Base-by-base conservation (phyloP, 1,140 invertebrate species). In the Colletes latitarsis region DNA sequence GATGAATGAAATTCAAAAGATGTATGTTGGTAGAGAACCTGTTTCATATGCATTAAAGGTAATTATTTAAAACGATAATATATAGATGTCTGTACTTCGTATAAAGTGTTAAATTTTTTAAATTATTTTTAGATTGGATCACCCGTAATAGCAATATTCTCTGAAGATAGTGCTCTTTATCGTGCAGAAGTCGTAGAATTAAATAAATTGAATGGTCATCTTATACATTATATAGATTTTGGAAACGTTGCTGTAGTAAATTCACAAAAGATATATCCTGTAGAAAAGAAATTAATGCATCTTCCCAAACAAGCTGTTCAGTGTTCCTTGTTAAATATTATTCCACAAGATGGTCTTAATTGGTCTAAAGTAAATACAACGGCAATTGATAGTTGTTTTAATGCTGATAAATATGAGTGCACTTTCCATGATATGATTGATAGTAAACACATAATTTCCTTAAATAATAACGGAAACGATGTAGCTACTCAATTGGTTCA, bases 171-270 rank as follows among this genome's bases (percentile, higher is more conserved):
- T 49, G 95, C 95, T 14, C 91, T 96, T 8, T 96, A 97, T 90
- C 92, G 96, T 58, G 96, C 95, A 3, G 94, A 94, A 70, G 91
- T 97, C 3, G 82, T 95, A 12, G 94, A 95, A 39, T 88, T 93
- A 3, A 94, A 94, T 79, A 93, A 94, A 76, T 90, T 92, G 43
- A 93, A 93, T 10, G 94, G 94, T 78, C 95, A 95, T 85, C 94
- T 94, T 52, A 95, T 97, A 0, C 94, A 94, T 46, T 97, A 96
- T 79, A 93, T 97, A 1, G 96, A 97, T 92, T 97, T 96, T 86
- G 96, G 96, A 49, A 97, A 97, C 88, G 93, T 93, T 43, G 94
- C 94, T 43, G 90, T 94, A 0, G 95, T 96, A 0, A 92, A 94
- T 52, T 89, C 91, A 0, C 93, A 91, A 70, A 94, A 96, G 85